Base-by-base conservation (phyloP, 2,113 vertebrate species). In the Stigmatopora nigra region DNA sequence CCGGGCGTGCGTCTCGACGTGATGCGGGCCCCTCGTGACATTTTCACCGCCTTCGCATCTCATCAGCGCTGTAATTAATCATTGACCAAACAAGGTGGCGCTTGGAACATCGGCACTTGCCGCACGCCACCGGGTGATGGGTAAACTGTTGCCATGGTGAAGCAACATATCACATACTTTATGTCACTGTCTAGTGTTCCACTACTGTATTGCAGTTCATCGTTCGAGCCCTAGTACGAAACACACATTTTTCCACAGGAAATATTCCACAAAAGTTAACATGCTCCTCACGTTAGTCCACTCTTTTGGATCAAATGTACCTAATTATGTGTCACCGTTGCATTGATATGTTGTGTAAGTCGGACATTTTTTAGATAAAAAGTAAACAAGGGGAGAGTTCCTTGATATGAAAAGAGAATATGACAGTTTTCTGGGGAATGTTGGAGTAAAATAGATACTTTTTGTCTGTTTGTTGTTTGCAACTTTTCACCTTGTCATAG, bases 51-150 rank as follows among this genome's bases (percentile, higher is more conserved):
- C 75, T 79, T 91, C 79, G 82, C 80, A 77, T 87, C 86, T 88
- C 88, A 90, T 90, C 84, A 85, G 71, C 59, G 68, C 22, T 17
- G 80, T 87, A 89, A 90, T 91, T 91, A 89, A 90, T 90, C 88
- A 90, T 77, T 66, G 71, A 51, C 47, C 65, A 77, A 89, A 87
- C 82, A 80, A 84, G 76, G 82, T 61, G 67, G 70, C 57, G 80
- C 78, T 70, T 70, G 61, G 81, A 80, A 86, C 79, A 71, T 61
- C 65, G 56, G 68, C 63, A 55, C 19, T 61, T 75, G 78, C 74
- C 72, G 63, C 69, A 64, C 36, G 20, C 47, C 48, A 58, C 66
- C 68, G 52, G 64, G 58, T 47, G 53, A 70, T 76, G 75, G 60
- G 63, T 56, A 70, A 71, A 71, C 60, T 2, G 73, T 84, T 81